A percentile compares a stretch with the other conserved stretches of the same genome.
phyloP scores from a whole-genome alignment of 2,113 vertebrate genomes.

The Orientallactaga bullata region DNA sequence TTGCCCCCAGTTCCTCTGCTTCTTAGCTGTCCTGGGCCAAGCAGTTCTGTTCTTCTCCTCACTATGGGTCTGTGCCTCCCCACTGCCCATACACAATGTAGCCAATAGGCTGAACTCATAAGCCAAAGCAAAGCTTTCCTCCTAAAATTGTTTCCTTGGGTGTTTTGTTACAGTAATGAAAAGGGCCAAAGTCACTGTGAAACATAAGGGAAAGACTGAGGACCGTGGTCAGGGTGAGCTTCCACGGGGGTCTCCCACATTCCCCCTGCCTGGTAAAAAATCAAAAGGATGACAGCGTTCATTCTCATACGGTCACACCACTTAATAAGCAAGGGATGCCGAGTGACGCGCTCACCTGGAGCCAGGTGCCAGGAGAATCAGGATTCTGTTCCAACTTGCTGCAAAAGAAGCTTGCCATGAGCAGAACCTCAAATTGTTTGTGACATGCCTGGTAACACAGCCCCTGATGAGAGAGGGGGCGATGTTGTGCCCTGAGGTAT shows the following conservation, averaged over 20 bases:
- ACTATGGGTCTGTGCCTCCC: not conserved
- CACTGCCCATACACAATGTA: not conserved
- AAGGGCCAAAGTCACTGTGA: not conserved
- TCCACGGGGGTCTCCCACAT: not conserved
- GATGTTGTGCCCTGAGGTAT: not conserved
- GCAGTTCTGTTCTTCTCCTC: not conserved
- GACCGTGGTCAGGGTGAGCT: not conserved
- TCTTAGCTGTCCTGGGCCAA: not conserved
- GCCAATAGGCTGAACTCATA: not conserved
- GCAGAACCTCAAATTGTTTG: not conserved
- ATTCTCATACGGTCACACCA: not conserved
- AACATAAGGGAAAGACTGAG: not conserved
- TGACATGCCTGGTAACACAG: not conserved
- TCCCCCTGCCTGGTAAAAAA: not conserved
- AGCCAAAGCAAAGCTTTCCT: not conserved
- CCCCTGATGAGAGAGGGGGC: not conserved
- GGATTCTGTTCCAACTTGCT: not conserved
- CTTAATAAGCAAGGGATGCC: not conserved
- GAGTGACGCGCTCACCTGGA: too few relatives aligned
- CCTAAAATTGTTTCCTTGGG: not conserved
- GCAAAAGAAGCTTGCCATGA: not conserved
- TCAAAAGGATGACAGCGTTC: not conserved
- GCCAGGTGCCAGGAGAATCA: not conserved
- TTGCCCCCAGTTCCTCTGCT: not conserved
- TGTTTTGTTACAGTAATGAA: too few relatives aligned